Base-by-base conservation (phyloP, 2,797 vertebrate species). In the Centropyge bicolor region DNA sequence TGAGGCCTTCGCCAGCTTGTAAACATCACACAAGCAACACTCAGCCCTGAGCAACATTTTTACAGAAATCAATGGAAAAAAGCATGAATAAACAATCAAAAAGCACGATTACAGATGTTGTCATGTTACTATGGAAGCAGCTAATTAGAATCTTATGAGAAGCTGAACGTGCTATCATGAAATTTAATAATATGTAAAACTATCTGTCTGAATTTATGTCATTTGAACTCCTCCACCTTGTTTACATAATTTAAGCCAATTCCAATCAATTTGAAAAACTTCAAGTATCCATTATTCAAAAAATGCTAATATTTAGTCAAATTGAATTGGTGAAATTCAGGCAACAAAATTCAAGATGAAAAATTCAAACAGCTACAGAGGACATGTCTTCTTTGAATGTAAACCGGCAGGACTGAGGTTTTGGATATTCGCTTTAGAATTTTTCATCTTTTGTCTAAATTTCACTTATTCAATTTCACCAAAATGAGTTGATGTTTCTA, bases 11-110 rank as follows among this genome's bases (percentile, higher is more conserved):
- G 24, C 17, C 27, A 45, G 24, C 9, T 12, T 48, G n/a, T 6
- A 59, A 80, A 48, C 68, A 67, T 27, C 63, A 65, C 35, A 69
- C 35, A 57, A 20, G 13, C 38, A 36, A 43, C 49, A 46, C 48
- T 73, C 48, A 56, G 41, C 57, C 41, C 43, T 16, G 5, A 13
- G 20, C 56, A 48, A 56, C 0, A 54, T 16, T 59, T 64, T 65
- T 24, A 64, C n/a, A 68, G 31, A 78, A 70, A 73, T 65, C 1
- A 46, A 13, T 35, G 12, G 41, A 64, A 63, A 51, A 31, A 36
- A 12, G 5, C 20, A 52, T 11, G 17, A 76, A 78, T 9, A 22
- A 48, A 48, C 11, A n/a, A 20, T 24, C 35, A 66, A 31, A 66
- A 70, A 35, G 20, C 38, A 65, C 10, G 54, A 12, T 5, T 1